Percentiles rank a stretch among this genome's conserved stretches.
These are phyloP conservation scores for Palythoa caribaeorum DNA, from an alignment of 92 coral and sea anemone genomes.

Conservation along the genomic window DNA sequence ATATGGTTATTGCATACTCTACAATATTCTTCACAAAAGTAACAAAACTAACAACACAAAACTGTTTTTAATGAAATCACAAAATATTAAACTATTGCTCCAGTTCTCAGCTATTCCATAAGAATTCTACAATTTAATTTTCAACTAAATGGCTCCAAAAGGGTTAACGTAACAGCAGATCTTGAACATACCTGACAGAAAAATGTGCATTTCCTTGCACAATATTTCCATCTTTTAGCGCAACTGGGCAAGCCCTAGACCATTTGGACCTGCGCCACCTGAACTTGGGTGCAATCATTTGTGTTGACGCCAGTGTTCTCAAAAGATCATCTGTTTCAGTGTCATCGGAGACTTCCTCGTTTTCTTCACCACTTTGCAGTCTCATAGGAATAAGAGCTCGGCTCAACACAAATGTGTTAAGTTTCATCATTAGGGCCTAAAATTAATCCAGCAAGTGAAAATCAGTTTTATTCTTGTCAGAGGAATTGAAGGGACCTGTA, in stretches of 20 bases:
- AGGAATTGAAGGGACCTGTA: too few species aligned
- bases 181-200: constrained; percentile 79
- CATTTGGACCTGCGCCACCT: constrained; percentile 96
- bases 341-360: constrained; percentile 93
- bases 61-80: too few species aligned
- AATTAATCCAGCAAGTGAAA: background rate
- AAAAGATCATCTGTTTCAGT: constrained; percentile 93
- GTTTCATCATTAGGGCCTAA: constrained; percentile 91
- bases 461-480: background rate
- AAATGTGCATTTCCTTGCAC: constrained; percentile 80
- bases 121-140: too few species aligned
- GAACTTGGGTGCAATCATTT: constrained; percentile 95
- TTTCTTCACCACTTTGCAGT: constrained; percentile 91
- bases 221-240: constrained; percentile 85
- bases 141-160: too few species aligned
- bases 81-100: too few species aligned
- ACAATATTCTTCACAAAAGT: too few species aligned
- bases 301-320: constrained; percentile 91
- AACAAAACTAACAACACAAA: too few species aligned
- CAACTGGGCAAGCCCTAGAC: constrained; percentile 92
- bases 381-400: constrained; percentile 93
- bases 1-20: too few species aligned
- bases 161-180: background rate
- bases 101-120: too few species aligned
- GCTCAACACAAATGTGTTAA: constrained; percentile 92